Evolutionary conservation across 2,888 invertebrate genomes (phyloP), one percentile per base, ranked within the genome.

Genomic region (Dendrolimus houi): DNA sequence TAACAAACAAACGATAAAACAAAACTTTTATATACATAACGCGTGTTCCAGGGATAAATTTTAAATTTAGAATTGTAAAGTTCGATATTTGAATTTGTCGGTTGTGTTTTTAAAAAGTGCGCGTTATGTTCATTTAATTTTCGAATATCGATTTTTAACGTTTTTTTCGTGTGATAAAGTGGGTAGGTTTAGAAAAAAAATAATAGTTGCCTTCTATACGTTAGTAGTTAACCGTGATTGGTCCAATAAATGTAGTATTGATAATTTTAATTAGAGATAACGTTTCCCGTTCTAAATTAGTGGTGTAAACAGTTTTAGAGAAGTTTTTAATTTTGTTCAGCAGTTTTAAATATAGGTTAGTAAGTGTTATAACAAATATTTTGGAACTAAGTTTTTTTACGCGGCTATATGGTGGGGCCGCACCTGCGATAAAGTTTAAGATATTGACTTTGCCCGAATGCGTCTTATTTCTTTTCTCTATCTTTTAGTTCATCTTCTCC

Each of bases 161-260:
- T 58, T 61, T 56, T 63, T 58, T 65, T 62, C 59, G 61, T 68
- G 69, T 66, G 47, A 47, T 47, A 47, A 10, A 9, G 47, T 47
- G 47, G 47, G 47, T 47, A 47, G 47, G 47, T 47, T 47, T 47
- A 47, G 47, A 47, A 47, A 64, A n/a, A 68, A 70, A 73, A 72
- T 72, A 70, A 80, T 86, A 85, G 83, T 80, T 87, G 88, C 87
- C 88, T 88, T 88, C 81, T 82, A 69, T 56, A 65, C 63, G 54
- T 74, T 76, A 78, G 83, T 74, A 59, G 79, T 79, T 69, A 64
- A 74, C 70, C 71, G 79, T 79, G 64, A 68, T 80, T 78, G 88
- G 88, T 88, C 88, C 88, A 88, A 88, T 76, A 65, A 70, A 70
- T 72, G 63, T 71, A 69, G 67, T 76, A 69, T 67, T 69, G 65